Evolutionary conservation across 2,888 invertebrate species (phyloP).

Genomic region (Dione vanillae): DNA sequence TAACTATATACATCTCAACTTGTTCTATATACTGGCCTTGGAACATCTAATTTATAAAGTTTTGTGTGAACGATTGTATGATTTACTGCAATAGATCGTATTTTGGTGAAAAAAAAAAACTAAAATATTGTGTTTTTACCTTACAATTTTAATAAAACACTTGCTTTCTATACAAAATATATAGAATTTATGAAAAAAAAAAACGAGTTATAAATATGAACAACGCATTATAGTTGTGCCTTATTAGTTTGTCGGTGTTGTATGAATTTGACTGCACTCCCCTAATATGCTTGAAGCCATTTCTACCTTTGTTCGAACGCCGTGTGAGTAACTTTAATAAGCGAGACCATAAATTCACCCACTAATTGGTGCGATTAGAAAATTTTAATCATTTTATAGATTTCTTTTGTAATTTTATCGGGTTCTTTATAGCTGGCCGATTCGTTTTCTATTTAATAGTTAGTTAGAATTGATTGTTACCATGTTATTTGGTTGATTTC

Average conservation of each 20-base stretch:
- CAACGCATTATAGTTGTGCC: background rate
- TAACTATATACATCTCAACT: constrained; percentile 37
- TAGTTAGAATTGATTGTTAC: constrained; percentile 78
- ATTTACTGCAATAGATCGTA: background rate
- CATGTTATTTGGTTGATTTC: constrained; percentile 73
- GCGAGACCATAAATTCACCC: constrained; percentile 74
- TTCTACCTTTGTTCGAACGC: constrained; percentile 31
- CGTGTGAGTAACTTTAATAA: constrained; percentile 54
- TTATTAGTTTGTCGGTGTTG: constrained; percentile 1
- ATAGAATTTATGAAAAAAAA: background rate
- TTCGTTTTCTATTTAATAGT: constrained; percentile 76
- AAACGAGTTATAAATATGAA: background rate
- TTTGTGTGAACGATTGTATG: background rate
- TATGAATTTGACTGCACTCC: background rate
- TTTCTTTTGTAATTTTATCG: constrained; percentile 83
- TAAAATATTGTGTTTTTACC: background rate
- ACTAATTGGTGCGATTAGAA: constrained; percentile 81
- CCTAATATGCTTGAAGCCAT: constrained; percentile 36
- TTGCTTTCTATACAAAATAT: background rate
- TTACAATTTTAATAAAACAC: background rate
- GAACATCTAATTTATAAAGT: constrained; percentile 1
- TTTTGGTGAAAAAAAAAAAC: background rate
- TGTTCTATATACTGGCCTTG: constrained; percentile 28
- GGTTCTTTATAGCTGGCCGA: constrained; percentile 70
- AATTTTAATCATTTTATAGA: constrained; percentile 80